Evolutionary conservation across 53 echinoderm and acorn worm genomes (phyloP).

Genomic region (Holothuria leucospilota): DNA sequence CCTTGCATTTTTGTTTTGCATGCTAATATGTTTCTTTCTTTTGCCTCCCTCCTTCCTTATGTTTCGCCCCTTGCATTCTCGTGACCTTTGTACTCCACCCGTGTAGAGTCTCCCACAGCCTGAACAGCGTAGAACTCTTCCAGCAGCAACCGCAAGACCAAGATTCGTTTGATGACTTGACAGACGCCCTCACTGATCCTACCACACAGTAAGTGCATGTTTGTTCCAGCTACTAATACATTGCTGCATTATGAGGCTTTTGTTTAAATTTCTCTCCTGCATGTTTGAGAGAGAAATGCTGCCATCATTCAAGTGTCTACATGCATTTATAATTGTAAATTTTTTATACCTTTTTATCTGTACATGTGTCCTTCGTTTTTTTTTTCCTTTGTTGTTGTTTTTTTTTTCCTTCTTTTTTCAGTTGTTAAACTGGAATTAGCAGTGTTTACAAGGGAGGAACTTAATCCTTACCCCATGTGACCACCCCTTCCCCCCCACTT

Average conservation of each 20-base stretch:
- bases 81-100: neutral
- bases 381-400: too few species aligned
- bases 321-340: too few species aligned
- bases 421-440: too few species aligned
- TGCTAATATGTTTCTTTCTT: slow-evolving; percentile 17
- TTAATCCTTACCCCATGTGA: too few species aligned
- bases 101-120: slow-evolving; percentile 76
- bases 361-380: too few species aligned
- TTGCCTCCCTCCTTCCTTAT: neutral
- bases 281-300: too few species aligned
- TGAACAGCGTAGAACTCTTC: slow-evolving; percentile 92
- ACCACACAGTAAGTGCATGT: slow-evolving; percentile 97
- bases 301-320: too few species aligned
- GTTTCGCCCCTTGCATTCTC: neutral
- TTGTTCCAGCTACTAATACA: neutral
- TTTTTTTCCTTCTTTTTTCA: too few species aligned
- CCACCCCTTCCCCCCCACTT: too few species aligned
- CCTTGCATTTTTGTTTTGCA: slow-evolving; percentile 3
- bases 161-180: slow-evolving; percentile 90
- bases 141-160: slow-evolving; percentile 60
- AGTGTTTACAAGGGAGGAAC: too few species aligned
- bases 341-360: too few species aligned
- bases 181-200: slow-evolving; percentile 92
- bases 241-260: neutral
- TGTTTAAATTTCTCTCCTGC: too few species aligned